These are phyloP conservation scores for Anagyrus pseudococci DNA, from an alignment of 2,888 invertebrate genomes.

Conservation along the genomic window DNA sequence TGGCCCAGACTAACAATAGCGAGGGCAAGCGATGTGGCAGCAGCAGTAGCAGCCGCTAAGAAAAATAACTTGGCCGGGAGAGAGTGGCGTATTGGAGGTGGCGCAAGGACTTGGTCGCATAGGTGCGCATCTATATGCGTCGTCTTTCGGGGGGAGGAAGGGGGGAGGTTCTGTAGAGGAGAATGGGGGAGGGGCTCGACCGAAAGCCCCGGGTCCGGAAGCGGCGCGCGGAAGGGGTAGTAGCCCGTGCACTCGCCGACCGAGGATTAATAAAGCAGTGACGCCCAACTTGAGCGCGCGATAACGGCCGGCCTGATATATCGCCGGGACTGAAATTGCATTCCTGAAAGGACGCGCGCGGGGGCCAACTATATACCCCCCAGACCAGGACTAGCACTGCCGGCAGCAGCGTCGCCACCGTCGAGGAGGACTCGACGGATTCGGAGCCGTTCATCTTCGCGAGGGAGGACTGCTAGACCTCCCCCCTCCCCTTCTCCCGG, in stretches of 20 bases:
- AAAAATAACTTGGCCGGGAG: too few relatives aligned
- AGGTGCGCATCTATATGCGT: too few relatives aligned
- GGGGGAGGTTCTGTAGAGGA: too few relatives aligned
- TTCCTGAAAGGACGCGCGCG: constrained; percentile 41
- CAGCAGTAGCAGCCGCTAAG: too few relatives aligned
- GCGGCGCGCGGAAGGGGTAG: background rate
- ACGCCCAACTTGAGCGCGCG: constrained; percentile 44
- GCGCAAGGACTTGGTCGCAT: too few relatives aligned
- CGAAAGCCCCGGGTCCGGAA: constrained; percentile 10
- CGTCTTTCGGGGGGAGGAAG: too few relatives aligned
- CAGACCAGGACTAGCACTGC: background rate
- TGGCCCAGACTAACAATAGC: too few relatives aligned
- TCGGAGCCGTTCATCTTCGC: constrained; percentile 33
- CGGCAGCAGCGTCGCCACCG: background rate
- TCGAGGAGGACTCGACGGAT: too few relatives aligned
- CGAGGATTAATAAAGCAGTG: constrained; percentile 54
- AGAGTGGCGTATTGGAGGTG: too few relatives aligned
- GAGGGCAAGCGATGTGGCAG: too few relatives aligned
- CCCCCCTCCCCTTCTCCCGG: constrained; percentile 8
- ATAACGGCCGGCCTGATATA: constrained; percentile 48
- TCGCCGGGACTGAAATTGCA: constrained; percentile 49
- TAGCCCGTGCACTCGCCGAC: constrained; percentile 16
- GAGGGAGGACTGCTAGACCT: background rate
- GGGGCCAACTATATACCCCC: background rate
- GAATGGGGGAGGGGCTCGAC: too few relatives aligned